Base-by-base conservation (phyloP, 2,113 vertebrate genomes). In the Peromyscus leucopus region DNA sequence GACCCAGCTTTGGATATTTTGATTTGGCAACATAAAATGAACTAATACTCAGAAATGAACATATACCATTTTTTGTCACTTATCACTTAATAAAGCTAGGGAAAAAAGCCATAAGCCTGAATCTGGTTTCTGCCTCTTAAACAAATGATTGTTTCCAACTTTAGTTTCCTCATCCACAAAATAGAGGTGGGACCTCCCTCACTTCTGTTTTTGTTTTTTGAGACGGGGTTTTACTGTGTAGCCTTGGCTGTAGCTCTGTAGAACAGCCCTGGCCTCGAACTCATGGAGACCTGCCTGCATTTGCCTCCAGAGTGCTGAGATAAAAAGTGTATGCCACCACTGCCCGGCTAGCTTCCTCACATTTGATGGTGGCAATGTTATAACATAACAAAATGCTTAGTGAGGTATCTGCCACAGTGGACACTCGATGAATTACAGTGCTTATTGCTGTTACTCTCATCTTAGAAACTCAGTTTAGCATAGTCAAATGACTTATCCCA, bases 141-240 rank as follows among this genome's bases (percentile, higher is more conserved):
- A 55, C 7, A 84, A 92, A 94, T 63, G 7, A 59, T 12, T 2
- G 96, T 80, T 95, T 61, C 97, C 89, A 96, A 71, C 84, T 46
- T 71, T n/a, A 19, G 28, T 90, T 94, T 96, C 22, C 72, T 90
- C n/a, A 46, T 74, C 46, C 65, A 24, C 90, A n/a, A 90, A 90
- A 84, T 36, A 83, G 69, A 42, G 24, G 92, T 31, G 12, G 83
- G 46, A 22, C 5, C 17, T 17, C 94, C 67, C n/a, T 36, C n/a
- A 21, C 16, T 69, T 13, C 28, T 59, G 67, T 15, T 33, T 12
- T 33, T 69, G 67, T 69, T 69, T 69, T 69, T 69, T 15, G 5
- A 69, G 67, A 36, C 67, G 16, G 67, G 15, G 13, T 69, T 69
- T 69, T 5, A 69, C 67, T 69, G 67, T 33, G 67, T 69, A 69